Conservation (phyloP, 2,888 invertebrate species). For the Apomyelois bistriatella region DNA sequence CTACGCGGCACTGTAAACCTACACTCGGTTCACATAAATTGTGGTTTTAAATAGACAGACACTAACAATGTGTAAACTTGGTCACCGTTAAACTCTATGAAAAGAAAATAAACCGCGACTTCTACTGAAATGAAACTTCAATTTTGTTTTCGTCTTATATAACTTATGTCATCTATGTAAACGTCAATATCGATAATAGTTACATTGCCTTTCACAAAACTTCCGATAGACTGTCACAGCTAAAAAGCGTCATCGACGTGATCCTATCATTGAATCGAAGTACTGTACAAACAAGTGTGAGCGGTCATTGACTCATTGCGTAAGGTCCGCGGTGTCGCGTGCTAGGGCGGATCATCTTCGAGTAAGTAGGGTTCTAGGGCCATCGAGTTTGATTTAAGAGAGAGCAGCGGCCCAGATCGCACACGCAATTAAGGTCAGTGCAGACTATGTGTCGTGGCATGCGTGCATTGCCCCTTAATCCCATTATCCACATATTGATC, state of each 20-base stretch:
- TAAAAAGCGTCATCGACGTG: constrained; percentile 40
- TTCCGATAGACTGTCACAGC: constrained; percentile 41
- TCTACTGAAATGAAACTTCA: constrained; percentile 17
- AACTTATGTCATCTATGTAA: constrained; percentile 27
- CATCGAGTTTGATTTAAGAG: constrained; percentile 75
- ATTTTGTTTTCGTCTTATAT: constrained; percentile 19
- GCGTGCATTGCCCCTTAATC: constrained; percentile 39
- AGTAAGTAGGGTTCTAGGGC: constrained; percentile 75
- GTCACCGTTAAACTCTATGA: constrained; percentile 13
- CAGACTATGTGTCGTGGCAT: constrained; percentile 54
- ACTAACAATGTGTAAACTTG: constrained; percentile 15
- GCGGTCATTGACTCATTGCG: constrained; percentile 68
- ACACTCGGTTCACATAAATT: constrained; percentile 57
- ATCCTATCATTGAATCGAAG: constrained; percentile 41
- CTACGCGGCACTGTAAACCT: constrained; percentile 48
- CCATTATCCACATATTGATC: constrained; percentile 35
- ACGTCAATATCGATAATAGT: constrained; percentile 28
- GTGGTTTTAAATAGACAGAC: constrained; percentile 54
- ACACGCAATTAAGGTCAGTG: constrained; percentile 69
- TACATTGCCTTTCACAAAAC: constrained; percentile 44
- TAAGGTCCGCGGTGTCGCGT: constrained; percentile 53
- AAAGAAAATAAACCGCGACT: neutral
- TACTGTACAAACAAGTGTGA: constrained; percentile 42
- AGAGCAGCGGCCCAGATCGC: constrained; percentile 71
- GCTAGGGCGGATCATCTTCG: constrained; percentile 56